These are phyloP conservation scores for Knipowitschia caucasica DNA, from an alignment of 2,797 vertebrate genomes.

Conservation along the genomic window DNA sequence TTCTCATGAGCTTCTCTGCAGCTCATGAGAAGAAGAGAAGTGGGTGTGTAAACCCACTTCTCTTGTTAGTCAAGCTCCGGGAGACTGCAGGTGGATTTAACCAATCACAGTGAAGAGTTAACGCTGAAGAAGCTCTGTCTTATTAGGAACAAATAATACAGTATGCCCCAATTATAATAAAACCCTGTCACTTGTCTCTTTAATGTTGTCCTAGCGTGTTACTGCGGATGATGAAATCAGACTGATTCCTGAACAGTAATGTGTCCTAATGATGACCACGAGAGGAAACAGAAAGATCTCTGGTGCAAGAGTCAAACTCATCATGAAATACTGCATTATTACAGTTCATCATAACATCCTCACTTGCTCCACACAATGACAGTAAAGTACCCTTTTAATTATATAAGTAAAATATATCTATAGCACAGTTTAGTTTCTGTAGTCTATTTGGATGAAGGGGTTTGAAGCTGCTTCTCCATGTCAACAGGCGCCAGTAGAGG, in stretches of 20 bases:
- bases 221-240: background rate
- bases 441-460: no score
- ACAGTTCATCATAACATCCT: background rate
- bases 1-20: background rate
- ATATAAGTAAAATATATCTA: no score
- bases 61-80: background rate
- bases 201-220: no score
- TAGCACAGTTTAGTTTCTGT: no score
- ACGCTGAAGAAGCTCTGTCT: background rate
- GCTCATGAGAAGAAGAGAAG: no score
- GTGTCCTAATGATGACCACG: background rate
- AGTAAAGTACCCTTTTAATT: no score
- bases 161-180: no score
- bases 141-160: no score
- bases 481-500: no score
- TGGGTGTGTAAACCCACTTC: no score
- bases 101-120: background rate
- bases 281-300: background rate
- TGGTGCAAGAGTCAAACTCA: slow-evolving; percentile 28
- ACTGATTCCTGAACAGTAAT: slow-evolving; percentile 11
- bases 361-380: background rate
- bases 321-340: slow-evolving; percentile 25
- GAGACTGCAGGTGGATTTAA: background rate
- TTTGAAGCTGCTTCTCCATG: no score
- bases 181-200: no score